Conservation (phyloP, 2,113 vertebrate genomes). For the Etia nguti region DNA sequence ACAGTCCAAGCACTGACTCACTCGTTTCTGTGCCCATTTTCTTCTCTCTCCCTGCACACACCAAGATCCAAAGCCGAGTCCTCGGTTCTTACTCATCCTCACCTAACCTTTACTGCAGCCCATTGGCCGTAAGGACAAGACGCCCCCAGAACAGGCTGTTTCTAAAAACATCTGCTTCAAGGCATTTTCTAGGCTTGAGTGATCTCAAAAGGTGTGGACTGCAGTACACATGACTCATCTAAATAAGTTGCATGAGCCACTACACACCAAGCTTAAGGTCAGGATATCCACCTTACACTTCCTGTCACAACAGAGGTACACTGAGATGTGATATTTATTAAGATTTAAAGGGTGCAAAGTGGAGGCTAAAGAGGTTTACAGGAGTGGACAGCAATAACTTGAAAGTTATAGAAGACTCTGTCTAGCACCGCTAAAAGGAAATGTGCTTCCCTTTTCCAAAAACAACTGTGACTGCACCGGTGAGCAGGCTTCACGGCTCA, state of each 20-base stretch:
- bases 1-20: slow-evolving; percentile 12
- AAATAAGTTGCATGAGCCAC: slow-evolving; percentile 44
- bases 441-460: not conserved
- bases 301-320: not conserved
- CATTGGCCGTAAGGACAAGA: not conserved
- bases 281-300: not conserved
- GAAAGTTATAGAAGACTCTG: not conserved
- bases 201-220: slow-evolving; percentile 23
- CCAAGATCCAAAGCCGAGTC: not conserved
- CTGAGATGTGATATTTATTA: not conserved
- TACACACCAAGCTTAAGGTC: not conserved
- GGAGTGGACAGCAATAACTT: not conserved
- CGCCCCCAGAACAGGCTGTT: not conserved
- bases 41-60: not conserved
- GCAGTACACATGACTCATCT: slow-evolving; percentile 25
- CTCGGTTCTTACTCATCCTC: not conserved
- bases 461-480: not conserved
- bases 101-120: not conserved
- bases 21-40: not conserved
- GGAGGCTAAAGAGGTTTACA: not conserved
- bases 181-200: slow-evolving; percentile 14
- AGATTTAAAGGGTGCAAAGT: not conserved
- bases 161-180: slow-evolving; percentile 15
- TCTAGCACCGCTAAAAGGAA: not conserved
- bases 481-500: not conserved